Percentiles rank a stretch among this genome's conserved stretches.
These are phyloP conservation scores for Pachypsylla venusta DNA, from an alignment of 1,140 invertebrate genomes.

Conservation along the genomic window DNA sequence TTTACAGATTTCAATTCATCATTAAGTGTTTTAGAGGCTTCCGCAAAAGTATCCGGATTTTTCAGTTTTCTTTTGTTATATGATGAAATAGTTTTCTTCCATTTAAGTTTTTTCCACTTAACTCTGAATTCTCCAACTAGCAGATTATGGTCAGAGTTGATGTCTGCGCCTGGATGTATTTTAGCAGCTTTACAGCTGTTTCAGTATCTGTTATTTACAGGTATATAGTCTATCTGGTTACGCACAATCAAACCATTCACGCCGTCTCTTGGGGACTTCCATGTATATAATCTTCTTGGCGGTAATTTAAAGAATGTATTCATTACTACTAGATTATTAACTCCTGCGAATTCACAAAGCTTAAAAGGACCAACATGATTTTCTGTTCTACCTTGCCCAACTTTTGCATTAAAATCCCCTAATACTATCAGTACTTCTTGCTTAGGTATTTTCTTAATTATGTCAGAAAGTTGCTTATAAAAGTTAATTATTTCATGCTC, in stretches of 20 bases:
- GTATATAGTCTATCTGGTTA: constrained; percentile 29
- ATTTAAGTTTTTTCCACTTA: not conserved
- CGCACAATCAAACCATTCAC: constrained; percentile 22
- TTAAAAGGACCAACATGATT: not conserved
- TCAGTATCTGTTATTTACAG: constrained; percentile 24
- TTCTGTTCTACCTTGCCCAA: constrained; percentile 18
- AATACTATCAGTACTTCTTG: constrained; percentile 22
- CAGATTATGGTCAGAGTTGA: constrained; percentile 26
- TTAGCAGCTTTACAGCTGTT: constrained; percentile 24
- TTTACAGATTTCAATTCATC: not conserved
- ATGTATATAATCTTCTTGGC: constrained; percentile 26
- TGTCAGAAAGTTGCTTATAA: not conserved
- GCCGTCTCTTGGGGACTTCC: constrained; percentile 25
- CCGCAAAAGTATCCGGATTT: not conserved
- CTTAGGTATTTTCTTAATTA: constrained; percentile 8
- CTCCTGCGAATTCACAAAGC: too few species aligned
- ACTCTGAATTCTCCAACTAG: constrained; percentile 16
- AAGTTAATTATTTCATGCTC: not conserved
- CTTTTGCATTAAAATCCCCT: constrained; percentile 26
- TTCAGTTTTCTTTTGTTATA: not conserved
- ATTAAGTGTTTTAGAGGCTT: not conserved
- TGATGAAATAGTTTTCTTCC: not conserved
- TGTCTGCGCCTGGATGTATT: constrained; percentile 20
- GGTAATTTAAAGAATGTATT: constrained; percentile 27
- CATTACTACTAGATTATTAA: constrained; percentile 23